A percentile compares a stretch with the other conserved stretches of the same genome.
These are phyloP conservation scores for Sebastes alutus DNA, from an alignment of 2,797 vertebrate genomes.

Conservation along the genomic window DNA sequence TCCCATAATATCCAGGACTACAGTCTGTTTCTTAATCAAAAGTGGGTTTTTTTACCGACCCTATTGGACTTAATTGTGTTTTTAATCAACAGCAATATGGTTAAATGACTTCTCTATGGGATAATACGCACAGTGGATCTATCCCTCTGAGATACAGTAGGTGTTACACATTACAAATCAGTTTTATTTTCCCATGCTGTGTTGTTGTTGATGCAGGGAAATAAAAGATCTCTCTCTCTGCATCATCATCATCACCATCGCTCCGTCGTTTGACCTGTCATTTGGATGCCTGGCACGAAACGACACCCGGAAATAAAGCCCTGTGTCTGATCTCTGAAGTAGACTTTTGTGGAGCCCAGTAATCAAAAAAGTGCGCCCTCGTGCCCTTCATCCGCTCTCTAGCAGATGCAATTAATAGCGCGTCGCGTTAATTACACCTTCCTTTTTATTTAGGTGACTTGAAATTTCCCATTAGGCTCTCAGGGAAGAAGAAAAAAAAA, in stretches of 20 bases:
- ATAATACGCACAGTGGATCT: not conserved
- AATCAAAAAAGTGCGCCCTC: slow-evolving; percentile 52
- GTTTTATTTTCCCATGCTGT: not conserved
- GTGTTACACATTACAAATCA: not conserved
- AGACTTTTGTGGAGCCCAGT: slow-evolving; percentile 46
- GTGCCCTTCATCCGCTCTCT: slow-evolving; percentile 70
- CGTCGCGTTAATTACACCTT: slow-evolving; percentile 78
- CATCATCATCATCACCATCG: slow-evolving; percentile 20
- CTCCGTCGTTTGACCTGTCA: slow-evolving; percentile 48
- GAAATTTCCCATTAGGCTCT: slow-evolving; percentile 75
- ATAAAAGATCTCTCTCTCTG: not conserved
- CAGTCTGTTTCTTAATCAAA: not conserved
- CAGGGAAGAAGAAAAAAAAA: not conserved
- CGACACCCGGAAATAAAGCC: slow-evolving; percentile 38
- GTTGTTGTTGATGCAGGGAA: not conserved
- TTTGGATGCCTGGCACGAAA: slow-evolving; percentile 46
- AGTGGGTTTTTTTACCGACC: not conserved
- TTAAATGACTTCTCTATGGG: not conserved
- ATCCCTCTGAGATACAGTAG: not conserved
- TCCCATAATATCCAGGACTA: not conserved
- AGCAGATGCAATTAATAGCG: slow-evolving; percentile 78
- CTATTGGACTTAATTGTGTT: not conserved
- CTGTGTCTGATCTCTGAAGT: slow-evolving; percentile 45
- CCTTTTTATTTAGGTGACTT: slow-evolving; percentile 80
- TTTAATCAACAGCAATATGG: not conserved